Conservation (phyloP, 2,113 vertebrate species). For the Illadopsis cleaveri region DNA sequence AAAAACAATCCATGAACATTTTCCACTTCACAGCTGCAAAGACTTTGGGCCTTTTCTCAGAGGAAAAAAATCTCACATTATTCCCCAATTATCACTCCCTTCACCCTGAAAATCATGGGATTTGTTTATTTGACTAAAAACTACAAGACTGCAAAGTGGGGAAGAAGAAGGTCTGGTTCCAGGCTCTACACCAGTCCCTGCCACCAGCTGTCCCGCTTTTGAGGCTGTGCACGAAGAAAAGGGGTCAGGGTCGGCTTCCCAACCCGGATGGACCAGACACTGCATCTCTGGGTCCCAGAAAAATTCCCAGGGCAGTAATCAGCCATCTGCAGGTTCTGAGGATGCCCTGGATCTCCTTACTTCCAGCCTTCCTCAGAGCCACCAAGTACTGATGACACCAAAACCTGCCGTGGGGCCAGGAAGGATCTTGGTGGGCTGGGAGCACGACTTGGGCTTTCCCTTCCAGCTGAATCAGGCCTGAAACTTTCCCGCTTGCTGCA, state of each 20-base stretch:
- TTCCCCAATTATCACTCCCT: not conserved
- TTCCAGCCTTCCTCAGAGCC: not conserved
- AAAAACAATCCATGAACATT: not conserved
- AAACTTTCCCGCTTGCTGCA: not conserved
- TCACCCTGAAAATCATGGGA: not conserved
- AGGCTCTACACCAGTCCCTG: not conserved
- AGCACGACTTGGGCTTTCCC: not conserved
- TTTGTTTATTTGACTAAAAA: not conserved
- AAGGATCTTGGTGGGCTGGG: accelerated
- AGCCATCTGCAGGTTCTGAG: not conserved
- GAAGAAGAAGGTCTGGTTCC: not conserved
- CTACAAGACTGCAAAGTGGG: accelerated
- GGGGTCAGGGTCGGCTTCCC: not conserved
- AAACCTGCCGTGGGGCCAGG: accelerated
- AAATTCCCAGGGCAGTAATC: not conserved
- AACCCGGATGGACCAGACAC: not conserved
- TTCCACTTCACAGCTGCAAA: not conserved
- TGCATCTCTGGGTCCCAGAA: too few species aligned
- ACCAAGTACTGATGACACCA: not conserved
- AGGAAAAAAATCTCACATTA: not conserved
- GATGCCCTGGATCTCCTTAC: not conserved
- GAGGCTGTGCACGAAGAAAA: not conserved
- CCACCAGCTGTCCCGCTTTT: not conserved
- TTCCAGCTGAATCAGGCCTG: not conserved
- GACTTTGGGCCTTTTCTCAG: not conserved